phyloP scores from a whole-genome alignment of 2,797 vertebrate genomes.

The Helarctos malayanus region DNA sequence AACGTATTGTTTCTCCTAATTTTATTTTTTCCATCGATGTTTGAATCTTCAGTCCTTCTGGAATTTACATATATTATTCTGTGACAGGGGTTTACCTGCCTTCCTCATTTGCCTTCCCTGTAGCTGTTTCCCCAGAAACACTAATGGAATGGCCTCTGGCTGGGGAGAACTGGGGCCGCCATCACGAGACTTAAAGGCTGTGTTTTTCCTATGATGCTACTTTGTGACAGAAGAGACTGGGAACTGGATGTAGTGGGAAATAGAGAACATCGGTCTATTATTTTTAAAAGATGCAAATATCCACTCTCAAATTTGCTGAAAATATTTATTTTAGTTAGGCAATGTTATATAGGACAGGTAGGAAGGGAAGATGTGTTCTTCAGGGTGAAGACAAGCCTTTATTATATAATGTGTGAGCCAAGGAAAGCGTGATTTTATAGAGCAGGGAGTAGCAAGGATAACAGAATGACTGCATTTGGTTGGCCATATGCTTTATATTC shows the following conservation, averaged over 20 bases:
- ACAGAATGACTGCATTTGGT: neutral
- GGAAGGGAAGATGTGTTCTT: conserved; percentile 23
- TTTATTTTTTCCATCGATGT: neutral
- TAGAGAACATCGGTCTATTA: neutral
- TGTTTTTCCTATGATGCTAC: neutral
- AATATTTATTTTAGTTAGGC: conserved; percentile 4
- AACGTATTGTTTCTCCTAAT: neutral
- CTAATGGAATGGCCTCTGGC: neutral
- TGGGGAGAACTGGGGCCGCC: neutral
- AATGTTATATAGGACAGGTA: neutral
- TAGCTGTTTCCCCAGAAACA: neutral
- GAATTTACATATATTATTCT: neutral
- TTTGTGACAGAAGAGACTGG: neutral
- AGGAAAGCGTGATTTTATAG: conserved; percentile 25
- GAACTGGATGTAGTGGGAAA: neutral
- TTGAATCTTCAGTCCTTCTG: neutral
- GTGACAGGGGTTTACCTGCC: neutral
- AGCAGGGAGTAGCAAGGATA: neutral
- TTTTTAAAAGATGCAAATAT: conserved; percentile 45
- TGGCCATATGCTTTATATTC: conserved; percentile 45
- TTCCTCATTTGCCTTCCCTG: neutral
- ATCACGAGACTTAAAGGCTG: neutral
- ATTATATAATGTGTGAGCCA: conserved; percentile 14
- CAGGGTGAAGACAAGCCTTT: conserved; percentile 19
- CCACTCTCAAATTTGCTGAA: neutral